Percentiles rank a stretch among this genome's conserved stretches.
Evolutionary conservation across 2,113 vertebrate species (phyloP).

Genomic region (Pituophis catenifer): DNA sequence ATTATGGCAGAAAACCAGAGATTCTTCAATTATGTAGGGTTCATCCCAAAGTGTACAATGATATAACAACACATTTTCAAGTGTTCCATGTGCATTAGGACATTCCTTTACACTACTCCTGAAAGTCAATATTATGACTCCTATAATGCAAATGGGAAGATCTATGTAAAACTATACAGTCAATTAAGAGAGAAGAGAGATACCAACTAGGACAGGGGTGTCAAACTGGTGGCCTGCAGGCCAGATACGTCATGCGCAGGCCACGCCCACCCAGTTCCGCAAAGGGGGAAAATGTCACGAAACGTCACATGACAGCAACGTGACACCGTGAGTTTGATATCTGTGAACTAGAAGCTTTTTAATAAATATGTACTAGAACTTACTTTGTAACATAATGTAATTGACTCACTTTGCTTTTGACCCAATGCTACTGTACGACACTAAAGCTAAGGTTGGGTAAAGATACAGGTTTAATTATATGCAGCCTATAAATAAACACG

Average conservation of each 20-base stretch:
- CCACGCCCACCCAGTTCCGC: no score
- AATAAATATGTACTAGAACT: not conserved
- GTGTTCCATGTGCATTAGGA: not conserved
- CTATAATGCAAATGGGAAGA: not conserved
- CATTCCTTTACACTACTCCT: not conserved
- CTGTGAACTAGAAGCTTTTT: not conserved
- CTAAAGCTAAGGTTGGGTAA: not conserved
- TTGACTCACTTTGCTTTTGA: fast-evolving
- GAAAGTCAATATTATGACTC: not conserved
- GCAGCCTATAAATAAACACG: not conserved
- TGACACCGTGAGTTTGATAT: no score
- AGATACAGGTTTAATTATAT: not conserved
- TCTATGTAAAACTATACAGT: not conserved
- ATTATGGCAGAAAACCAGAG: not conserved
- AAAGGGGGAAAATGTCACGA: no score
- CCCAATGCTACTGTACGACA: not conserved
- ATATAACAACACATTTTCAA: not conserved
- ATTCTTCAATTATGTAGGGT: not conserved
- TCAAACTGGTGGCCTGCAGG: no score
- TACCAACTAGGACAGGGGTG: not conserved
- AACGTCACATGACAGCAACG: no score
- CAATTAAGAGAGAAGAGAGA: not conserved
- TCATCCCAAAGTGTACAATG: not conserved
- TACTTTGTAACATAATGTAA: not conserved
- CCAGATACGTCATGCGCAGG: no score